phyloP scores from a whole-genome alignment of 2,888 invertebrate genomes.

The Barypeithes pellucidus region DNA sequence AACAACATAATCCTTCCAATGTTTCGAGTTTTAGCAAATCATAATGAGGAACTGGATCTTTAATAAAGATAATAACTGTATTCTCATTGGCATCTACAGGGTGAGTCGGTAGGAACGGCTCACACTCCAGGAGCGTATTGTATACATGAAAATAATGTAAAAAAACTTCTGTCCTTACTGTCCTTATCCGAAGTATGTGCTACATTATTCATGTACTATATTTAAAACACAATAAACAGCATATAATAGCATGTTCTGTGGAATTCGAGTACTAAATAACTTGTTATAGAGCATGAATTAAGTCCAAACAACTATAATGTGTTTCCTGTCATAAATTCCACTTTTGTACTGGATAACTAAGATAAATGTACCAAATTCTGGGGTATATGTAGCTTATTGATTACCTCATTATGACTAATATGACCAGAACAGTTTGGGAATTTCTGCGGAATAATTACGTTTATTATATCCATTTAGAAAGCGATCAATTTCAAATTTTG shows the following conservation, averaged over 20 bases:
- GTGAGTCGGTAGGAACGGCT: too few relatives aligned
- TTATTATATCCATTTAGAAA: slow-evolving; percentile 20
- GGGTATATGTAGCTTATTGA: slow-evolving; percentile 16
- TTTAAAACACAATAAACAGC: too few relatives aligned
- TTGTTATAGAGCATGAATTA: neutral
- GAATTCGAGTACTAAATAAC: neutral
- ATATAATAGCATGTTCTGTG: neutral
- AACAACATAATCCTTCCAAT: too few relatives aligned
- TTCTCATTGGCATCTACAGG: too few relatives aligned
- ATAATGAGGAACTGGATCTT: too few relatives aligned
- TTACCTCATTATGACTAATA: slow-evolving; percentile 15
- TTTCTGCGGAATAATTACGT: slow-evolving; percentile 19
- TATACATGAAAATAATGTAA: too few relatives aligned
- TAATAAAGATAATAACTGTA: too few relatives aligned
- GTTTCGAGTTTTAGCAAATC: too few relatives aligned
- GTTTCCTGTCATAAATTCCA: slow-evolving; percentile 18
- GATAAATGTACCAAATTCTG: slow-evolving; percentile 19
- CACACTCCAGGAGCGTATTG: too few relatives aligned
- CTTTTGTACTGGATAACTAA: neutral
- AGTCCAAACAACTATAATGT: slow-evolving; percentile 1
- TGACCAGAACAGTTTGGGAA: slow-evolving; percentile 15
- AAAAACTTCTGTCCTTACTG: too few relatives aligned
- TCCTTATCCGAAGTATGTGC: neutral
- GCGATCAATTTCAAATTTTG: slow-evolving; percentile 17
- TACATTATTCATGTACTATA: too few relatives aligned